Conservation (phyloP, 2,113 vertebrate species). For the Cygnus atratus region DNA sequence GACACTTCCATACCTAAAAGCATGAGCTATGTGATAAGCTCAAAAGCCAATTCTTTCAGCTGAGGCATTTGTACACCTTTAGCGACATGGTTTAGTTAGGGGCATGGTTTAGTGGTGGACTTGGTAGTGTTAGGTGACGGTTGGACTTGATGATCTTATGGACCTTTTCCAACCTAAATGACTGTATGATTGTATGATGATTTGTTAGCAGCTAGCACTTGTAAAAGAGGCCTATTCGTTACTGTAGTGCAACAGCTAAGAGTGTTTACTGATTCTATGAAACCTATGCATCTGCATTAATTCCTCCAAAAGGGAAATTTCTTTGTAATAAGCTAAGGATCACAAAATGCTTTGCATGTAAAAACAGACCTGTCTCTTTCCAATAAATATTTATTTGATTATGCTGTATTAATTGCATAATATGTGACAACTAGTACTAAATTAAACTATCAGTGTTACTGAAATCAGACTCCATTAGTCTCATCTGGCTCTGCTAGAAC, state of each 20-base stretch:
- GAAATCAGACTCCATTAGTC: neutral
- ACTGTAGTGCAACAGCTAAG: neutral
- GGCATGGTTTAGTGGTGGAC: neutral
- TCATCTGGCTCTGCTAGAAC: neutral
- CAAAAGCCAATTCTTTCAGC: neutral
- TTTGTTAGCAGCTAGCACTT: neutral
- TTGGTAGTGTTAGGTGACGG: neutral
- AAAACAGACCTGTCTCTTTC: neutral
- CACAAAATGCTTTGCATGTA: neutral
- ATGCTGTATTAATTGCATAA: neutral
- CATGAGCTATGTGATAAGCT: neutral
- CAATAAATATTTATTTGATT: neutral
- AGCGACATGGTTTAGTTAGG: neutral
- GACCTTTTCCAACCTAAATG: neutral
- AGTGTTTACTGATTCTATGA: neutral
- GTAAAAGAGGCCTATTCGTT: neutral
- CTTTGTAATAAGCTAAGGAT: neutral
- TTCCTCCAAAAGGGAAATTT: neutral
- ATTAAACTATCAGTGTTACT: neutral
- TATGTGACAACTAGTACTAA: neutral
- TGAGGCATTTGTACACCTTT: neutral
- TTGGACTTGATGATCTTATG: neutral
- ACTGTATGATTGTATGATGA: neutral
- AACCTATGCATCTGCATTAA: neutral
- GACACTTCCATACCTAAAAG: neutral